Conservation (phyloP, 2,888 invertebrate species). For the Scaptomyza flava region DNA sequence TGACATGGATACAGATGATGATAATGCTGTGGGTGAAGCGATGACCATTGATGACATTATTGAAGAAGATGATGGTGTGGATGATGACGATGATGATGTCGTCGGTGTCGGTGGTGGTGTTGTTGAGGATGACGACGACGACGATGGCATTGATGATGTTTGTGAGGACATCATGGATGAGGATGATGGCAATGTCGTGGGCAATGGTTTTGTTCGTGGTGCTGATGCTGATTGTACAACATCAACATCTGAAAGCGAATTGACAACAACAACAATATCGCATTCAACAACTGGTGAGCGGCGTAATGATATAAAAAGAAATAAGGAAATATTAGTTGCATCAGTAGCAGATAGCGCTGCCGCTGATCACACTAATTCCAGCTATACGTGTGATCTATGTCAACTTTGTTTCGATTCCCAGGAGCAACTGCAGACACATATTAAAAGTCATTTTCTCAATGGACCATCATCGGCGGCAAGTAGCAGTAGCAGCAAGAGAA, state of each 20-base stretch:
- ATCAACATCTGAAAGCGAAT: slow-evolving; percentile 63
- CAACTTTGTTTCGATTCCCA: slow-evolving; percentile 83
- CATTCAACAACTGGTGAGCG: slow-evolving; percentile 71
- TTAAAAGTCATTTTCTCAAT: slow-evolving; percentile 84
- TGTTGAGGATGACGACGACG: slow-evolving; percentile 50
- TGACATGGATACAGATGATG: slow-evolving; percentile 15
- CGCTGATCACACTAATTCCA: slow-evolving; percentile 66
- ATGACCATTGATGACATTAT: slow-evolving; percentile 66
- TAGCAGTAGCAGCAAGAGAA: background rate
- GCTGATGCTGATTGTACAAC: slow-evolving; percentile 7
- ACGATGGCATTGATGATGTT: slow-evolving; percentile 44
- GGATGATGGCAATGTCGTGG: slow-evolving; percentile 35
- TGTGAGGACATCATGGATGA: slow-evolving; percentile 37
- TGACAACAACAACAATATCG: slow-evolving; percentile 57
- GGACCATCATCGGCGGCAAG: slow-evolving; percentile 67
- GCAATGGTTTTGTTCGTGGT: slow-evolving; percentile 16
- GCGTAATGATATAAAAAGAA: slow-evolving; percentile 49
- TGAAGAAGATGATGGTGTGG: slow-evolving; percentile 60
- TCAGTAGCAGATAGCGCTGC: slow-evolving; percentile 49
- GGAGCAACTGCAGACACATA: slow-evolving; percentile 83
- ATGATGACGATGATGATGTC: slow-evolving; percentile 34
- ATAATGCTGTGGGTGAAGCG: slow-evolving; percentile 26
- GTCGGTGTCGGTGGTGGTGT: slow-evolving; percentile 48
- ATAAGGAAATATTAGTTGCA: slow-evolving; percentile 44
- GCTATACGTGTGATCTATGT: slow-evolving; percentile 84